Base-by-base conservation (phyloP, 2,797 vertebrate genomes). In the Amblyopsis hoosieri region DNA sequence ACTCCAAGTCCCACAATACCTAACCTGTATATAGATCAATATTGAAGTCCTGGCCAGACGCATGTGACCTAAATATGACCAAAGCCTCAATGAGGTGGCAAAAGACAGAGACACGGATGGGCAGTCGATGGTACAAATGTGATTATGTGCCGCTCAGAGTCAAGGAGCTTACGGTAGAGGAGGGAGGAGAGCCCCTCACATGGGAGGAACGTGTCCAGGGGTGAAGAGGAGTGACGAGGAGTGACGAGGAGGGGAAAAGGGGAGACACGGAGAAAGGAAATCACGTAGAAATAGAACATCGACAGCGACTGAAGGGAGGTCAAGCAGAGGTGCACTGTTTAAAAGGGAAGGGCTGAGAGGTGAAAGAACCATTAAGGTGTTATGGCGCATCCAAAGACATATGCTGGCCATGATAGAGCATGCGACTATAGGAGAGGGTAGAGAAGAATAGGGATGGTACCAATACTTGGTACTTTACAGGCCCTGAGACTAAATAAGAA, bases 81-180 rank as follows among this genome's bases (percentile, higher is more conserved):
- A 85, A 80, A 71, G 64, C 71, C 71, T 76, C 82, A 81, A 85
- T 87, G 77, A 85, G 87, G 85, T 78, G 80, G 86, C 79, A 69
- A 66, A 77, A 85, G 69, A 74, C 46, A 71, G 82, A 86, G 77
- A 74, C 84, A 74, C 45, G 83, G 87, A 87, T 60, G 83, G 85
- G 80, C 85, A 85, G 77, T 51, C 81, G 86, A 83, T 88, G 80
- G 74, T 86, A 85, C 80, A 89, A 90, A 90, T 74, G 78, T 84
- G 89, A 90, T 89, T 86, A 89, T 81, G 86, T 47, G 76, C 79
- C 57, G 73, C 72, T 80, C 67, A 71, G 64, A 68, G 61, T 67
- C 75, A 82, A 80, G 56, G 63, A 71, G 76, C 75, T 67, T 78
- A 81, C 62, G 71, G 69, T 42, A 52, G 69, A 62, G 63, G 64